A percentile compares a stretch with the other conserved stretches of the same genome.
phyloP scores from a whole-genome alignment of 1,140 invertebrate species.

The Tetragnatha versicolor region DNA sequence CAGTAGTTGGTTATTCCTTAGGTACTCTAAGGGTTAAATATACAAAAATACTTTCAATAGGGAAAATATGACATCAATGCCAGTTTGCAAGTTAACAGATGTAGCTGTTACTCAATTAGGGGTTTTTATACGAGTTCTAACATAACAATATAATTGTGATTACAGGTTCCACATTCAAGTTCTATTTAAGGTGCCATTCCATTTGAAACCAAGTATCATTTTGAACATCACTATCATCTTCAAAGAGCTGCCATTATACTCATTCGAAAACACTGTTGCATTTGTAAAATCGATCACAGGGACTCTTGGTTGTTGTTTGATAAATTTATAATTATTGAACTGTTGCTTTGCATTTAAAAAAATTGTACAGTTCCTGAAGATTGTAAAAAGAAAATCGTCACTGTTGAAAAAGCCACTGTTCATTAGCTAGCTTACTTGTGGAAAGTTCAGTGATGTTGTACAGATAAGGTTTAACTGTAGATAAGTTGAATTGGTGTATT shows the following conservation, averaged over 20 bases:
- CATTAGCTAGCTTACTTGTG: constrained; percentile 6
- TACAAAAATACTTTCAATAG: no score
- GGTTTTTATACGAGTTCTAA: not conserved
- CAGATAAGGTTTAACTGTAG: constrained; percentile 11
- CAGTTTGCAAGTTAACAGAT: no score
- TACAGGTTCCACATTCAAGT: constrained; percentile 44
- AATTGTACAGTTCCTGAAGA: constrained; percentile 46
- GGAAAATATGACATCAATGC: no score
- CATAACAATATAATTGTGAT: not conserved
- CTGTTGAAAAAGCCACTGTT: not conserved
- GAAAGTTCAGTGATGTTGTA: constrained; percentile 34
- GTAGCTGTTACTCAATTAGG: not conserved
- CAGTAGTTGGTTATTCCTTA: no score
- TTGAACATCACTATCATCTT: not conserved
- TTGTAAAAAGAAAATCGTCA: constrained; percentile 52
- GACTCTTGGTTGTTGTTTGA: not conserved
- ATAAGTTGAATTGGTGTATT: constrained; percentile 17
- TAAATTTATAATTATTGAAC: constrained; percentile 14
- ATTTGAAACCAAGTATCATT: not conserved
- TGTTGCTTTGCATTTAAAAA: constrained; percentile 41
- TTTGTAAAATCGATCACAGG: constrained; percentile 10
- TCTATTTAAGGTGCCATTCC: constrained; percentile 46
- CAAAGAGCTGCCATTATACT: constrained; percentile 19
- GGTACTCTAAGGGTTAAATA: no score
- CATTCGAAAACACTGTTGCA: not conserved